Conservation (phyloP, 2,888 invertebrate genomes). For the Sepiola atlantica region DNA sequence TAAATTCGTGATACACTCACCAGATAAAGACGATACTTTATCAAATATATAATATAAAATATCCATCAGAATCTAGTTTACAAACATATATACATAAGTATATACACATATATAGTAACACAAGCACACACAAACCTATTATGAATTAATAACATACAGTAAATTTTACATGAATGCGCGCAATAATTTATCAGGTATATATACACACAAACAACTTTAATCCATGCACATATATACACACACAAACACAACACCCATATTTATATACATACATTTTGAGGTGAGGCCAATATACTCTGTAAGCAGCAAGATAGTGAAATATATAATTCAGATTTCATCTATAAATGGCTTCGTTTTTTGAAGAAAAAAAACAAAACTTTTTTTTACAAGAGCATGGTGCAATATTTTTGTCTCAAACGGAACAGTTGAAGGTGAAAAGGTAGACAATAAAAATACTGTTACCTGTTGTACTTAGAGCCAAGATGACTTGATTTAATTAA, state of each 20-base stretch:
- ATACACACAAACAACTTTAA: neutral
- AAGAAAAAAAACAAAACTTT: too few species aligned
- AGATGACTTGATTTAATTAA: neutral
- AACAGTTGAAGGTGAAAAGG: neutral
- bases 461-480: neutral
- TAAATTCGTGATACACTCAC: too few species aligned
- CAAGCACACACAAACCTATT: neutral
- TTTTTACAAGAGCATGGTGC: too few species aligned
- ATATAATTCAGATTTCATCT: neutral
- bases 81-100: constrained; percentile 42
- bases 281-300: neutral
- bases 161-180: neutral
- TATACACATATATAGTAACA: constrained; percentile 39
- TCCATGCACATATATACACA: neutral
- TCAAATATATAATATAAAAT: too few species aligned
- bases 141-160: neutral
- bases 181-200: neutral
- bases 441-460: neutral
- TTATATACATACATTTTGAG: neutral
- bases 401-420: too few species aligned
- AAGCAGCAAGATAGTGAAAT: constrained; percentile 34
- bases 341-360: too few species aligned
- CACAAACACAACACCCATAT: constrained; percentile 8
- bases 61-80: neutral
- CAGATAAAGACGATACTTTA: too few species aligned